These are phyloP conservation scores for Pardosa pseudoannulata DNA, from an alignment of 2,888 invertebrate species.

Conservation along the genomic window DNA sequence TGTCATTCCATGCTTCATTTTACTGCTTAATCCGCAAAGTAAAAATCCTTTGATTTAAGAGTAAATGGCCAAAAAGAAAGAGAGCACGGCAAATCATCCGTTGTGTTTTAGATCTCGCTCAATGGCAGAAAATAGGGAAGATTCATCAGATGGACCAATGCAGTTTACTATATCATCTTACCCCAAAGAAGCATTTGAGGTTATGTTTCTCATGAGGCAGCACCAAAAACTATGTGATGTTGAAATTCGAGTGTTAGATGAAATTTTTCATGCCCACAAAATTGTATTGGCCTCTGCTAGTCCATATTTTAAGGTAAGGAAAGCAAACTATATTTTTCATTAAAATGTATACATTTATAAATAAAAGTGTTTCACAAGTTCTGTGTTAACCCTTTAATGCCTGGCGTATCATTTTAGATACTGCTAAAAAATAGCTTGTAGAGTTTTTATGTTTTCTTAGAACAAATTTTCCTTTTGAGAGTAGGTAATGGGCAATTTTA, in stretches of 20 bases:
- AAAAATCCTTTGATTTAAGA: slow-evolving; percentile 16
- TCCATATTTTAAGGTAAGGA: slow-evolving; percentile 86
- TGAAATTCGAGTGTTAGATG: slow-evolving; percentile 87
- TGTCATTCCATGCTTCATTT: slow-evolving; percentile 8
- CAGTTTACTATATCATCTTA: slow-evolving; percentile 60
- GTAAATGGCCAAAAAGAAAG: slow-evolving; percentile 62
- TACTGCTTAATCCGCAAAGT: slow-evolving; percentile 16
- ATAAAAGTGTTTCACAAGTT: too few relatives aligned
- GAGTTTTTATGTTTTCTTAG: too few relatives aligned
- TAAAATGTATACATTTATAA: too few relatives aligned
- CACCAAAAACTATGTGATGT: slow-evolving; percentile 85
- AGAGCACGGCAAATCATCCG: slow-evolving; percentile 34
- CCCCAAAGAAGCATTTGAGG: slow-evolving; percentile 72
- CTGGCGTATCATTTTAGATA: too few relatives aligned
- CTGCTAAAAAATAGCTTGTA: too few relatives aligned
- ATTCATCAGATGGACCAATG: slow-evolving; percentile 65
- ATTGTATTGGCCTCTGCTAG: slow-evolving; percentile 91
- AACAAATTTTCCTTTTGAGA: too few relatives aligned
- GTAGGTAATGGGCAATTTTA: too few relatives aligned
- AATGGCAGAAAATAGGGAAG: slow-evolving; percentile 60
- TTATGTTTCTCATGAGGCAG: slow-evolving; percentile 84
- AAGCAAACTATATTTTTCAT: too few relatives aligned
- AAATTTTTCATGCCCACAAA: slow-evolving; percentile 86
- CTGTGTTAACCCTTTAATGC: too few relatives aligned
- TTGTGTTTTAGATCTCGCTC: slow-evolving; percentile 67